Evolutionary conservation across 1,140 invertebrate genomes (phyloP), one percentile per base, ranked within the genome.

Genomic region (Drosophila suzukii): DNA sequence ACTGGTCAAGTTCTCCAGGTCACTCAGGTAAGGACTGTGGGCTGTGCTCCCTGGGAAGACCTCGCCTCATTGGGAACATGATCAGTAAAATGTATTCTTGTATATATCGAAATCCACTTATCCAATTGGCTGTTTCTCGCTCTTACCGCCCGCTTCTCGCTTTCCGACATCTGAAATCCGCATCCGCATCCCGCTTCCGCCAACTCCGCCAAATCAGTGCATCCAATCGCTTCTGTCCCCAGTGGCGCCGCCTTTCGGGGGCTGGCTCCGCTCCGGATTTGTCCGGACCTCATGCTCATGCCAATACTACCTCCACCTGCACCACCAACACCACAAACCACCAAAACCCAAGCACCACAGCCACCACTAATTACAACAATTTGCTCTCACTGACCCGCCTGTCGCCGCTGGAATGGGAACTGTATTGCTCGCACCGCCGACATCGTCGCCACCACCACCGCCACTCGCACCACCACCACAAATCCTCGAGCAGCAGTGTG

Each of bases 1-100:
- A 43, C 94, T 96, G 70, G 91, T 96, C 56, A 94, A 96, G 58
- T 96, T 96, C 82, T 96, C 95, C 4, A 94, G 94, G 85, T 94
- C 94, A 6, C 91, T 96, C 32, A 93, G 93, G 73, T 93, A 92
- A 17, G 17, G 38, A 8, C 10, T 46, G 17, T 20, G 43, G 43
- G 17, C 8, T 17, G 8, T 10, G 8, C 8, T 10, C 7, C 32
- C 7, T 34, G 15, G 15, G 13, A 8, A 43, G 61, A 43, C 46
- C 36, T 61, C 61, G 66, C 44, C 24, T 39, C 62, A 67, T 63
- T 44, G 61, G 56, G 46, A 46, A 46, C 39, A 39, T 30, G 11
- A 32, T 34, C 13, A 20, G 15, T 30, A 56, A 38, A 41, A 27
- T 27, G 3, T 34, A 34, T 34, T 34, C 32, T 10, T 46, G 17